phyloP scores from a whole-genome alignment of 2,113 vertebrate species.

The Bettongia penicillata region DNA sequence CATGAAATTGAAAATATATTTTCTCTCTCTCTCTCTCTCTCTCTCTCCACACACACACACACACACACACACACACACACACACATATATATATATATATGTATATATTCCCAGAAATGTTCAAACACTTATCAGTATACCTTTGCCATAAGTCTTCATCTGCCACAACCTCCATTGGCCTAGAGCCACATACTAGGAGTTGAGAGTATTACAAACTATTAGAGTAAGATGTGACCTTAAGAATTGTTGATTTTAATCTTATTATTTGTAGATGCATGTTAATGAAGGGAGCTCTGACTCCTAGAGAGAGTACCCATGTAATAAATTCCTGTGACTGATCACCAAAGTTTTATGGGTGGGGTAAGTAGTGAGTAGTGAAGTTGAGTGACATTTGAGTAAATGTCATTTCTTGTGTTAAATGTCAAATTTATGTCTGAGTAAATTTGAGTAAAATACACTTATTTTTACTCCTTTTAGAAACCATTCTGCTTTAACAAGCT shows the following conservation, averaged over 20 bases:
- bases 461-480: not conserved
- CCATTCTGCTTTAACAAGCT: not conserved
- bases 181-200: not conserved
- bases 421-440: not conserved
- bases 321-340: not conserved
- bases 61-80: too few species aligned
- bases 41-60: too few species aligned
- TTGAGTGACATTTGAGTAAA: not conserved
- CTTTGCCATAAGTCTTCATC: not conserved
- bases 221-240: not conserved
- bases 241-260: not conserved
- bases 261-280: not conserved
- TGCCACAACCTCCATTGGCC: not conserved
- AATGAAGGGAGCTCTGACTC: not conserved
- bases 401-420: not conserved
- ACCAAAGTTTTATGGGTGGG: not conserved
- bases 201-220: not conserved
- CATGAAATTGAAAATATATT: not conserved
- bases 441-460: not conserved
- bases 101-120: not conserved
- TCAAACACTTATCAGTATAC: not conserved
- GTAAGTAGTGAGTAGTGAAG: not conserved
- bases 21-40: too few species aligned
- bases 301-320: not conserved
- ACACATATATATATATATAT: too few species aligned